These are phyloP conservation scores for Sinhomidia bicolor DNA, from an alignment of 2,888 invertebrate species.

Conservation along the genomic window DNA sequence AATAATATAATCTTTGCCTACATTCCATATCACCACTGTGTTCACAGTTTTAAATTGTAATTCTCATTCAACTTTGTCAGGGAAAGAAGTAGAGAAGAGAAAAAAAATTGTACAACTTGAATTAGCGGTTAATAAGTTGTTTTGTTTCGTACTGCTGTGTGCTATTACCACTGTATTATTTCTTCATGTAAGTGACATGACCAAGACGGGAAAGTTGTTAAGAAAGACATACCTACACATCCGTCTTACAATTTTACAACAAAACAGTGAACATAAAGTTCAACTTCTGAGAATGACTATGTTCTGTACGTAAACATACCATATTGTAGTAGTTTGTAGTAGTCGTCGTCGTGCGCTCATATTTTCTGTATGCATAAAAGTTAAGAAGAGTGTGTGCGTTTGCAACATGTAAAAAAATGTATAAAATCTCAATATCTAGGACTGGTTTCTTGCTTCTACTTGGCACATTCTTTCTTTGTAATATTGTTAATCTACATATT, in stretches of 20 bases:
- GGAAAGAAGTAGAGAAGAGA: not conserved
- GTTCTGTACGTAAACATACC: too few species aligned
- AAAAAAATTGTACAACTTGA: conserved; percentile 6
- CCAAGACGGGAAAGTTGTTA: not conserved
- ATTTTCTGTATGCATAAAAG: not conserved
- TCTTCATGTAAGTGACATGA: not conserved
- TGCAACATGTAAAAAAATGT: not conserved
- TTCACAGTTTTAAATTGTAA: not conserved
- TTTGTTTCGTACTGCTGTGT: not conserved
- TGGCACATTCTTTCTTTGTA: conserved; percentile 1
- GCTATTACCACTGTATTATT: not conserved
- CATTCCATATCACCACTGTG: too few species aligned
- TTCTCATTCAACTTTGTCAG: not conserved
- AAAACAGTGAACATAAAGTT: not conserved
- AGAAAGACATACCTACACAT: not conserved
- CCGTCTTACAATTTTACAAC: not conserved
- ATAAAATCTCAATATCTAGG: not conserved
- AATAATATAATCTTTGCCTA: not conserved
- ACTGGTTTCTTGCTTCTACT: conserved; percentile 5
- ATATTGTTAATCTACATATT: not conserved
- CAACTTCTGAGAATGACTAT: too few species aligned
- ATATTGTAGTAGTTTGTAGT: too few species aligned
- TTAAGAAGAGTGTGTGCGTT: too few species aligned
- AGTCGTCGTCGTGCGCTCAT: not conserved
- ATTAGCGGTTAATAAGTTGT: not conserved